Evolutionary conservation across 2,113 vertebrate species (phyloP).

Genomic region (Hepsetus odoe): DNA sequence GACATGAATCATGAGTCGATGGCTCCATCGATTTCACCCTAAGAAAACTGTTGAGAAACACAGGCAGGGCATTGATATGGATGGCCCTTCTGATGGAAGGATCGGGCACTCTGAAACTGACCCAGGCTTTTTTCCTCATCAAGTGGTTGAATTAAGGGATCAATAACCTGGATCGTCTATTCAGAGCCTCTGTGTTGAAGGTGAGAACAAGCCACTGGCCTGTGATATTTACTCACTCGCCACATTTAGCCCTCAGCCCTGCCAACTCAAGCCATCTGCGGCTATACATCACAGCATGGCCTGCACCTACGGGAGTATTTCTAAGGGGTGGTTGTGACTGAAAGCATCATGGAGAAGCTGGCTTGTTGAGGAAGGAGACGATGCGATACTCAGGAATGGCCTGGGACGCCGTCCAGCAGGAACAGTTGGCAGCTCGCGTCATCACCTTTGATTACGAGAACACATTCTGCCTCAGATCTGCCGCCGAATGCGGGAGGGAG

Average conservation of each 20-base stretch:
- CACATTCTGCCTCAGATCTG: constrained; percentile 28
- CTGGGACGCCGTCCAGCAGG: constrained; percentile 71
- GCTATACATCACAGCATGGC: constrained; percentile 6
- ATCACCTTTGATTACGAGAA: constrained; percentile 66
- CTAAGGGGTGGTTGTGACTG: constrained; percentile 16
- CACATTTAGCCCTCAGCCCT: constrained; percentile 3
- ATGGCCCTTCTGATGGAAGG: constrained; percentile 14
- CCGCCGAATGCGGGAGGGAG: constrained; percentile 33
- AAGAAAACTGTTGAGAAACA: constrained; percentile 43
- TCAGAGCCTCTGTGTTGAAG: background rate
- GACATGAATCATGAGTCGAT: constrained; percentile 47
- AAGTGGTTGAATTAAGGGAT: constrained; percentile 48
- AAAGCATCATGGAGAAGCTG: constrained; percentile 58
- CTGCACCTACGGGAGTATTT: constrained; percentile 2
- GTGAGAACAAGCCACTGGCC: constrained; percentile 20
- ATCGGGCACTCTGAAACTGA: constrained; percentile 17
- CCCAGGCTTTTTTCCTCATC: constrained; percentile 10
- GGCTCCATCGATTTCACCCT: constrained; percentile 42
- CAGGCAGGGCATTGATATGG: constrained; percentile 24
- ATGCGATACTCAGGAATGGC: constrained; percentile 64
- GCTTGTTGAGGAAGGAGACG: constrained; percentile 59
- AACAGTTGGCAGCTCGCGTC: constrained; percentile 74
- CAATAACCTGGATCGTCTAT: constrained; percentile 30
- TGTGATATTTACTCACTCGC: constrained; percentile 24
- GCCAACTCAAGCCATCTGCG: constrained; percentile 7